Evolutionary conservation across 1,140 invertebrate species (phyloP), one percentile per base, ranked within the genome.

Genomic region (Melitaea cinxia): DNA sequence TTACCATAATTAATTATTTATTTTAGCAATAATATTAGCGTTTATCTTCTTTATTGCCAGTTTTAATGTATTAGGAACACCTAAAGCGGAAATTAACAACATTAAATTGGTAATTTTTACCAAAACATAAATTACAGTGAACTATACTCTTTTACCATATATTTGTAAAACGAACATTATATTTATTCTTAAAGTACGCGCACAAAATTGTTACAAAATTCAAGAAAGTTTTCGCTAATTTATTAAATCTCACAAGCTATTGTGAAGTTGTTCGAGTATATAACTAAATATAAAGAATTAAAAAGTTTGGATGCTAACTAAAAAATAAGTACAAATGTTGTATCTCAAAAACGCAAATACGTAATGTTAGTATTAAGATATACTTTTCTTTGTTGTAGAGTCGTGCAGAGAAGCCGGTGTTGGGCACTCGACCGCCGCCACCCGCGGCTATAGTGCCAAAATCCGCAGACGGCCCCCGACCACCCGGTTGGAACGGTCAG

Each of bases 401-500:
- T 70, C 83, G 80, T 68, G 77, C 81, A 75, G 87, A 89, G 57
- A 89, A 84, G 56, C 81, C 80, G 5, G 62, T 79, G 14, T 47
- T 88, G 21, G 77, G 76, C 45, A 72, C 69, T 1, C 78, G 85
- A 1, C 84, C 87, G 0, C 87, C 87, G 17, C 87, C 87, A 1
- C 87, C 87, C 3, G 78, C 84, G 28, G 65, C 84, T 2, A 89
- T 89, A 49, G 77, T 89, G 2, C 80, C 85, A n/a, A 79, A 83
- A 17, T 72, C 85, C 7, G 83, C 76, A 2, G 85, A 88, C 59
- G 81, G 80, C 0, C 88, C 88, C 0, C 70, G 80, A 0, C 85
- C 85, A 0, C 85, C 88, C 0, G 85, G 80, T 14, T 90, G 85
- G 83, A 88, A 82, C 65, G 85, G 88, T 7, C 85, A 88, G 67